A percentile compares a stretch with the other conserved stretches of the same genome.
Evolutionary conservation across 2,888 invertebrate species (phyloP).

Genomic region (Plagodis pulveraria): DNA sequence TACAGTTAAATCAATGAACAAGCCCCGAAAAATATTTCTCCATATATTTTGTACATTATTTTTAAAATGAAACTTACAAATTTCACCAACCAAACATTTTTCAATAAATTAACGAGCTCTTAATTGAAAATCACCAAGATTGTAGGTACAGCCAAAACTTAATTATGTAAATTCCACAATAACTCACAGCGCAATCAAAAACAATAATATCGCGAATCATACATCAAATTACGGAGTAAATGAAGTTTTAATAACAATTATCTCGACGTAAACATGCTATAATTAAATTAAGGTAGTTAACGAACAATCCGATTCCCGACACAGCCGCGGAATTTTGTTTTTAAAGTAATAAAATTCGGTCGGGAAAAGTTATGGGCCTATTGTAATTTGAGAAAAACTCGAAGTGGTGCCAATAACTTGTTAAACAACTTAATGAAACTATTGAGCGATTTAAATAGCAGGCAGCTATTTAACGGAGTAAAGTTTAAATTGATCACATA

Average conservation of each 20-base stretch:
- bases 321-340: conserved; percentile 39
- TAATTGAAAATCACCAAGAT: neutral
- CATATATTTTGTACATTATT: no score
- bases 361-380: conserved; percentile 12
- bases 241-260: conserved; percentile 41
- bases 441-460: no score
- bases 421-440: neutral
- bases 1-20: no score
- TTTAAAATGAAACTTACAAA: no score
- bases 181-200: conserved; percentile 37
- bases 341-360: conserved; percentile 40
- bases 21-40: no score
- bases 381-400: conserved; percentile 8
- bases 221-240: conserved; percentile 37
- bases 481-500: no score
- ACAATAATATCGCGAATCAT: conserved; percentile 32
- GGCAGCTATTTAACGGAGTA: no score
- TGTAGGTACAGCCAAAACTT: conserved; percentile 8
- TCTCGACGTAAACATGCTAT: conserved; percentile 32
- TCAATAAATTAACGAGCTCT: neutral
- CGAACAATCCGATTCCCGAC: conserved; percentile 45
- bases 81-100: no score
- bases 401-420: neutral
- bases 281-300: conserved; percentile 41
- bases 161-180: conserved; percentile 32